Conservation (phyloP, 2,113 vertebrate genomes). For the Nothobranchius kuhntae region DNA sequence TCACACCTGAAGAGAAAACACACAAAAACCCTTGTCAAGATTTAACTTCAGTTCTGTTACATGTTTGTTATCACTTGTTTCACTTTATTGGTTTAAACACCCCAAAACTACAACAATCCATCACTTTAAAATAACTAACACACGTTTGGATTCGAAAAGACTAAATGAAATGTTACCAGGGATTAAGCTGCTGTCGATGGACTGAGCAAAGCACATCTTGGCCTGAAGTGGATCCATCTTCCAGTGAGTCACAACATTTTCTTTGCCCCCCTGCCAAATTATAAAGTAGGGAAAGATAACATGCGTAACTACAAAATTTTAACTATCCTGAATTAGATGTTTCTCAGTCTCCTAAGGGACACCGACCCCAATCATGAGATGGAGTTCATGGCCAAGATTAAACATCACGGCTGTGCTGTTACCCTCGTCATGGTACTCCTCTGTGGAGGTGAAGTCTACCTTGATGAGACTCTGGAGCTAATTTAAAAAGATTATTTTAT, state of each 20-base stretch:
- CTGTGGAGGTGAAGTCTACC: constrained; percentile 84
- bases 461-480: constrained; percentile 89
- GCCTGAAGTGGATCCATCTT: constrained; percentile 71
- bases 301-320: background rate
- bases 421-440: constrained; percentile 81
- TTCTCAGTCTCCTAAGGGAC: background rate
- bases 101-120: too few relatives aligned
- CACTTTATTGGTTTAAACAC: too few relatives aligned
- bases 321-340: background rate
- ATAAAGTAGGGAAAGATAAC: background rate
- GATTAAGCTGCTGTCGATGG: constrained; percentile 81
- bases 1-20: constrained; percentile 72
- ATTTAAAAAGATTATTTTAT: constrained; percentile 28
- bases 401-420: constrained; percentile 82
- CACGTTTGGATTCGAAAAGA: background rate
- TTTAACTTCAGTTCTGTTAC: background rate
- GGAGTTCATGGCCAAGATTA: constrained; percentile 72
- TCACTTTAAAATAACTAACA: too few relatives aligned
- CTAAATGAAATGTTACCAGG: constrained; percentile 77
- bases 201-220: constrained; percentile 72
- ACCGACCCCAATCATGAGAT: constrained; percentile 88
- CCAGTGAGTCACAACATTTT: constrained; percentile 85
- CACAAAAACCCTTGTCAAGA: background rate
- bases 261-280: constrained; percentile 80
- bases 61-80: background rate